These are phyloP conservation scores for Epinotia brunnichana DNA, from an alignment of 2,888 invertebrate genomes.

Conservation along the genomic window DNA sequence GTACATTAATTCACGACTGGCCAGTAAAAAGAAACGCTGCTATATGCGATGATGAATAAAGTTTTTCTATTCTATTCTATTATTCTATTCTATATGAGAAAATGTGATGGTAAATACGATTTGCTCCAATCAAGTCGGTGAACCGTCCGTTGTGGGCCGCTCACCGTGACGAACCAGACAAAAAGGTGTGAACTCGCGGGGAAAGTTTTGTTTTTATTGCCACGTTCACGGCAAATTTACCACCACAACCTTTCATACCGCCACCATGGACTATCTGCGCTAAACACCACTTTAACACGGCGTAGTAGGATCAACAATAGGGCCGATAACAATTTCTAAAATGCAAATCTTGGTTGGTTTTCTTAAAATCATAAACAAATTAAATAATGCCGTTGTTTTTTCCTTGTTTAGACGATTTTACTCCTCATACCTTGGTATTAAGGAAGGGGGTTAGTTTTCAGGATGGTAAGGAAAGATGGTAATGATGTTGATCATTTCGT, in stretches of 20 bases:
- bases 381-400: background rate
- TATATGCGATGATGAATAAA: too few species aligned
- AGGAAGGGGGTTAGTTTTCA: background rate
- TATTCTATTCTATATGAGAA: background rate
- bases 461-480: background rate
- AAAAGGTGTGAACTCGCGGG: conserved; percentile 71
- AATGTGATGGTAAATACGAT: background rate
- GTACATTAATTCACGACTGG: too few species aligned
- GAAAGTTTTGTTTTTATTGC: conserved; percentile 51
- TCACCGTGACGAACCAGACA: conserved; percentile 51
- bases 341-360: background rate
- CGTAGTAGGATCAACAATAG: background rate
- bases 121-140: background rate
- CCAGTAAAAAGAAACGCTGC: too few species aligned
- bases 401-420: background rate
- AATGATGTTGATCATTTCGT: conserved; percentile 13
- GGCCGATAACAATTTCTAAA: conserved; percentile 2
- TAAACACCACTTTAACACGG: conserved; percentile 9
- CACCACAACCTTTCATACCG: background rate
- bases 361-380: background rate
- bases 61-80: too few species aligned
- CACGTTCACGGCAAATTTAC: conserved; percentile 47
- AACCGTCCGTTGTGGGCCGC: conserved; percentile 53
- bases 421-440: background rate
- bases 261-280: background rate